A percentile compares a stretch with the other conserved stretches of the same genome.
phyloP scores from a whole-genome alignment of 2,888 invertebrate species.

The Fissipunctia ypsillon region DNA sequence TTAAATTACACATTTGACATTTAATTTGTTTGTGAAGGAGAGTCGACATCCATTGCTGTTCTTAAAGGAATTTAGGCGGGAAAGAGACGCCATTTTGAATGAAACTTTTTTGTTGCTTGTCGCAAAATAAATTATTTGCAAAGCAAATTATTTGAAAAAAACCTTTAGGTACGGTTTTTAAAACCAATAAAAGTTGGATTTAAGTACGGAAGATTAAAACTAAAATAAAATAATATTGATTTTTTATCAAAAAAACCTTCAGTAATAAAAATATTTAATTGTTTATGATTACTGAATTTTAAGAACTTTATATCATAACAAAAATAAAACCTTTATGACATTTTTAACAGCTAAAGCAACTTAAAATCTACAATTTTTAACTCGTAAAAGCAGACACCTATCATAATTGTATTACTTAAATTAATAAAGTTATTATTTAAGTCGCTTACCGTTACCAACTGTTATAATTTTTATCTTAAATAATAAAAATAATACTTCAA shows the following conservation, averaged over 20 bases:
- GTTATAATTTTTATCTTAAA: slow-evolving; percentile 34
- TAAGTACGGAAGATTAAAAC: neutral
- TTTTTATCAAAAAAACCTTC: neutral
- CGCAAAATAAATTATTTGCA: neutral
- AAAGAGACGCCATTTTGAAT: slow-evolving; percentile 31
- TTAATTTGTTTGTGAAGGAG: slow-evolving; percentile 64
- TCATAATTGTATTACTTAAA: slow-evolving; percentile 36
- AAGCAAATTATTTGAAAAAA: slow-evolving; percentile 3
- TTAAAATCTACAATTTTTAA: slow-evolving; percentile 39
- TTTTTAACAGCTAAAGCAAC: slow-evolving; percentile 25
- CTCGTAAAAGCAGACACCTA: slow-evolving; percentile 42
- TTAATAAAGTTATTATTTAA: slow-evolving; percentile 51
- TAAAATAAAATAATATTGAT: neutral
- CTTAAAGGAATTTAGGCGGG: slow-evolving; percentile 30
- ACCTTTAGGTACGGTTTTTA: neutral
- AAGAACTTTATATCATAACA: neutral
- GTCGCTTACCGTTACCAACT: slow-evolving; percentile 37
- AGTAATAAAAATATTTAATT: slow-evolving; percentile 22
- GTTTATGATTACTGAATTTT: neutral
- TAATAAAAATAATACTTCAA: slow-evolving; percentile 60
- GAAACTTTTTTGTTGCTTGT: neutral
- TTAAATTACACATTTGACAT: too few relatives aligned
- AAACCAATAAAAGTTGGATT: neutral
- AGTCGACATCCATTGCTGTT: slow-evolving; percentile 33
- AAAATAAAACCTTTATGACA: slow-evolving; percentile 34